Conservation (phyloP, 2,113 vertebrate species). For the Choloepus hoffmanni region DNA sequence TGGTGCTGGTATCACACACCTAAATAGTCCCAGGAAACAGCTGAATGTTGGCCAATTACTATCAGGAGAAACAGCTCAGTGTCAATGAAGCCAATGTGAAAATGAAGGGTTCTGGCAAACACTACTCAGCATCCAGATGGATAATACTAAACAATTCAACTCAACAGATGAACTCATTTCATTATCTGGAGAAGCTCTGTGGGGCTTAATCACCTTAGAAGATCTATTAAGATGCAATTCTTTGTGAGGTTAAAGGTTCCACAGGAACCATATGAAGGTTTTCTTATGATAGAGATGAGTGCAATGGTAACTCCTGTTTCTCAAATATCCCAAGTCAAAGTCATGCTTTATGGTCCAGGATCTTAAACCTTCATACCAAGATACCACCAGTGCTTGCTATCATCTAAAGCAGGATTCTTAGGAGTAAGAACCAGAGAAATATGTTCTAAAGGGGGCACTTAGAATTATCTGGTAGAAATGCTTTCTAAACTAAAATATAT, state of each 20-base stretch:
- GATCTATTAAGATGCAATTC: not conserved
- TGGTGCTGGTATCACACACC: not conserved
- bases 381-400: not conserved
- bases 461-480: not conserved
- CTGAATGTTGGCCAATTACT: not conserved
- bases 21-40: slow-evolving; percentile 21
- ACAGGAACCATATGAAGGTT: not conserved
- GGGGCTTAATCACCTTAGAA: not conserved
- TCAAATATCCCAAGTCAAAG: not conserved
- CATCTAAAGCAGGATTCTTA: not conserved
- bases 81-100: not conserved
- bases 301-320: not conserved
- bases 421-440: not conserved
- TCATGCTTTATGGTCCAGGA: not conserved
- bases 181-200: not conserved
- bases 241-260: not conserved
- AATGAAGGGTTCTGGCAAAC: slow-evolving; percentile 62
- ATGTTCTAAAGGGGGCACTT: not conserved
- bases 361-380: not conserved
- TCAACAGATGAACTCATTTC: slow-evolving; percentile 47
- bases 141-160: slow-evolving; percentile 20
- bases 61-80: not conserved
- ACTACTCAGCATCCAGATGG: slow-evolving; percentile 59
- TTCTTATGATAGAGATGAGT: slow-evolving; percentile 1
- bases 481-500: not conserved